Conservation (phyloP, 2,797 vertebrate genomes). For the Pelochelys cantorii region DNA sequence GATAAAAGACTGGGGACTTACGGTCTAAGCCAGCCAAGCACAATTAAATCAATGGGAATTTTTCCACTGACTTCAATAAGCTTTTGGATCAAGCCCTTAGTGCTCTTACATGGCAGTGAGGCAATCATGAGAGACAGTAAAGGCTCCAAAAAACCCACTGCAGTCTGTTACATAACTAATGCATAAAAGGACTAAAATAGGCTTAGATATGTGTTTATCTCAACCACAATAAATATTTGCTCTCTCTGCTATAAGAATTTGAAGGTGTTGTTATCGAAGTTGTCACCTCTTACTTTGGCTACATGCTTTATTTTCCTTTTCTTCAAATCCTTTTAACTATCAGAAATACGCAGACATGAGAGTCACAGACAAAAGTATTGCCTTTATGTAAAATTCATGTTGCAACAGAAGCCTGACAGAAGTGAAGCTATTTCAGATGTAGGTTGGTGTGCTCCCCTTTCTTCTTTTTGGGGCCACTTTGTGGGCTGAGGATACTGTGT, state of each 20-base stretch:
- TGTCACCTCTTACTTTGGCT: neutral
- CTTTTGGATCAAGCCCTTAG: rapidly evolving
- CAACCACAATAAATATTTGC: neutral
- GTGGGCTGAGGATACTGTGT: neutral
- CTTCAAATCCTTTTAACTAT: rapidly evolving
- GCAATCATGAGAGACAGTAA: rapidly evolving
- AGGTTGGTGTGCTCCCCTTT: neutral
- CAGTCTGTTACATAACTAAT: neutral
- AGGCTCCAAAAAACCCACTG: neutral
- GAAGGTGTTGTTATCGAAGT: neutral
- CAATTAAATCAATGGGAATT: neutral
- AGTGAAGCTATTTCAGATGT: neutral
- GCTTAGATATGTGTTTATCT: neutral
- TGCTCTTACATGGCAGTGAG: neutral
- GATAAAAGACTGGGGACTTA: neutral
- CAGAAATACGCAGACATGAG: rapidly evolving
- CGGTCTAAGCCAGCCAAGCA: neutral
- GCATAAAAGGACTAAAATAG: neutral
- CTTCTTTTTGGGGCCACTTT: neutral
- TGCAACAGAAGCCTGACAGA: constrained; percentile 4
- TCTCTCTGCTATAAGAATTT: neutral
- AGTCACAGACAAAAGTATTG: neutral
- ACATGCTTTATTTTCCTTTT: rapidly evolving
- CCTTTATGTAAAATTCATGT: constrained; percentile 2
- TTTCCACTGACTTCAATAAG: neutral